Base-by-base conservation (phyloP, 2,113 vertebrate genomes). In the Taxidea taxus region DNA sequence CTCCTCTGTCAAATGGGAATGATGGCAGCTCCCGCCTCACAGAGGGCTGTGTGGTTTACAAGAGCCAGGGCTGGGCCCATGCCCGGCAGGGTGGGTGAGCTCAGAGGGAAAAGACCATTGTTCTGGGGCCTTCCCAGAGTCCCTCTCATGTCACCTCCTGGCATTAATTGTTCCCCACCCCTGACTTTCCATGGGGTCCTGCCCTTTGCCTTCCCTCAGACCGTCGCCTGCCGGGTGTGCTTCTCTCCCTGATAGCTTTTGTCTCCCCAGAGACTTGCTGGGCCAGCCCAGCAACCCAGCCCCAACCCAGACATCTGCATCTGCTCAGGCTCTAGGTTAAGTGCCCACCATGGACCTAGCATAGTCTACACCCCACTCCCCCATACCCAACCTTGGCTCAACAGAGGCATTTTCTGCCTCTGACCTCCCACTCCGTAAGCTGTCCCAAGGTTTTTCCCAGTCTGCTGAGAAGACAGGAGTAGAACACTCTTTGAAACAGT, bases 311-410 rank as follows among this genome's bases (percentile, higher is more conserved):
- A 27, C 39, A 15, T 14, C 7, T 31, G 23, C 7, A 0, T 64
- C 77, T 39, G 6, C 39, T 83, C 37, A 1, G 56, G 68, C 42
- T 51, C 25, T 74, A 8, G 70, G n/a, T 39, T 0, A 2, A 39
- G 70, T 0, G 0, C 70, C 37, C 23, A 29, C 37, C 1, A 0
- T 13, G 31, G 27, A 15, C 29, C 29, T 39, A 31, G 39, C 21
- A 6, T 11, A 16, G 39, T 3, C 12, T 12, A 11, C 1, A 37
- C 31, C 7, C 37, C 21, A 42, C 42, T 21, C 66, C 44, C 4
- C 27, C 15, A 29, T 39, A 31, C 13, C 58, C 23, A 23, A 4
- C 25, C 60, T 62, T 49, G 39, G 49, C 31, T 70, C 3, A 2
- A 27, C 13, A 49, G 34, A 83, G 29, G 25, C 25, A 4, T 23